Base-by-base conservation (phyloP, 2,113 vertebrate genomes). In the Chionomys nivalis region DNA sequence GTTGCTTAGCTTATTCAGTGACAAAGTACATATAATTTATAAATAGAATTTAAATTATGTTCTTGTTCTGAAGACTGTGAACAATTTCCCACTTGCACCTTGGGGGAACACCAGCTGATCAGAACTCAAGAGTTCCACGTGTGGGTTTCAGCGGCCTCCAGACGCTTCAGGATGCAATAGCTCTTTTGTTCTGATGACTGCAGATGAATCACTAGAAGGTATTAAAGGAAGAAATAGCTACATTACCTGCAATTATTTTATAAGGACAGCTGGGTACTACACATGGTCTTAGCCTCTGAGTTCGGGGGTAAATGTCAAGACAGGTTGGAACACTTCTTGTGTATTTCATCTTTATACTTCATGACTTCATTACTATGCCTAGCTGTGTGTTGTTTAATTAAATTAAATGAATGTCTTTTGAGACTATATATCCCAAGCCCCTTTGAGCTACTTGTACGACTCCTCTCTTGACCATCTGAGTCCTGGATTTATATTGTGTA, bases 81-180 rank as follows among this genome's bases (percentile, higher is more conserved):
- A 78, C 85, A 96, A 83, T 95, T 95, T 95, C 94, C 75, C 65
- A 26, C 90, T 92, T 95, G 70, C 1, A 42, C 77, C 31, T 96
- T 94, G 78, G 73, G 49, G 91, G 91, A 94, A 95, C 58, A 90
- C 83, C 87, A 95, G 83, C 87, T 93, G 95, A 96, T 92, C 86
- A 65, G 93, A 94, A 88, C 83, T 93, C 49, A 73, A 42, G 75
- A 90, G 72, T 95, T 96, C 39, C 65, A 92, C 92, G 88, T 96
- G 90, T 96, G 95, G 90, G 85, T 94, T 97, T 97, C 92, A 90
- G 79, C 90, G 89, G 92, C 90, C 94, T 97, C 92, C 91, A 95
- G 91, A 96, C 87, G 93, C 88, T 58, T 97, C 12, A 97, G 70
- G 75, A 89, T 78, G 85, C 87, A n/a, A 36, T 44, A 92, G 72